These are phyloP conservation scores for Rhagonycha lutea DNA, from an alignment of 2,888 invertebrate species.

Conservation along the genomic window DNA sequence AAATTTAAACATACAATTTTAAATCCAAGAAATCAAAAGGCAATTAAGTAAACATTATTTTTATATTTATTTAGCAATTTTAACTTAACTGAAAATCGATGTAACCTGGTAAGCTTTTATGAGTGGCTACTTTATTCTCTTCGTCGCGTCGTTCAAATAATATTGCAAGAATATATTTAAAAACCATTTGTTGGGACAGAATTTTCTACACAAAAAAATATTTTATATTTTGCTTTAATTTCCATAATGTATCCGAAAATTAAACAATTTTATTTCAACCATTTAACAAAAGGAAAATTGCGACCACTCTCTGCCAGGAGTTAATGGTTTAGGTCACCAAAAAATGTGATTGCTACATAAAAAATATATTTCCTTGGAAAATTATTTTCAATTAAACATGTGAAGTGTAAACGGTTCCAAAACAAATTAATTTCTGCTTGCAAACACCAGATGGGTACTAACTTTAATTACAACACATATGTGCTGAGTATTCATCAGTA, in stretches of 20 bases:
- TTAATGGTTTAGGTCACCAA: neutral
- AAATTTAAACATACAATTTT: neutral
- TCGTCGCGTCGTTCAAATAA: neutral
- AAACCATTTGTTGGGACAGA: neutral
- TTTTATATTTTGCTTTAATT: neutral
- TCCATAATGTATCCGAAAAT: neutral
- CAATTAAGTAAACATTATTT: neutral
- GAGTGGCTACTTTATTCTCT: neutral
- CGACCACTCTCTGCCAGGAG: neutral
- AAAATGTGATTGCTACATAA: neutral
- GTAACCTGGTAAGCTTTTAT: neutral
- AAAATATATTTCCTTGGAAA: constrained; percentile 12
- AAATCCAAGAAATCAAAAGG: neutral
- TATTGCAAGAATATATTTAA: neutral
- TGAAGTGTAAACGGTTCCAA: constrained; percentile 13
- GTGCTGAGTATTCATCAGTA: constrained; percentile 18
- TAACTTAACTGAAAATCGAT: neutral
- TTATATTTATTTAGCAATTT: neutral
- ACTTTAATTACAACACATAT: constrained; percentile 20
- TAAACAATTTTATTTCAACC: neutral
- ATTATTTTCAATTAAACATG: constrained; percentile 17
- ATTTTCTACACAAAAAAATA: neutral
- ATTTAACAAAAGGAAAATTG: neutral
- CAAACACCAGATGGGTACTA: constrained; percentile 19
- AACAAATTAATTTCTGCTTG: constrained; percentile 20